Conservation (phyloP, 2,797 vertebrate genomes). For the Cuculus canorus region DNA sequence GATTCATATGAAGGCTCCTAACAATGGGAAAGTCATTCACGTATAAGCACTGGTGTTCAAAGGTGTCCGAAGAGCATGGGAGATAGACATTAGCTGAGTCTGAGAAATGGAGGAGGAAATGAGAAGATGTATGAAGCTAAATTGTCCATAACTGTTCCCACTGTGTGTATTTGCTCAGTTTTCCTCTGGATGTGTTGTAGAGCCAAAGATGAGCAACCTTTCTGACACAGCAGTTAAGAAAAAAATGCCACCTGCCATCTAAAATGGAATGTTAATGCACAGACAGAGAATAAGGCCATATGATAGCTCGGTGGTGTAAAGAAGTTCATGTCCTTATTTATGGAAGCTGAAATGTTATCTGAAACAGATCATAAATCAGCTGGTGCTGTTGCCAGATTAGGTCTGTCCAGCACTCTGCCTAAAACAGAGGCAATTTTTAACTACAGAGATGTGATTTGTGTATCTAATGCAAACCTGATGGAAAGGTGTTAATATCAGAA, state of each 20-base stretch:
- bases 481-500: background rate
- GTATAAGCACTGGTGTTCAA: background rate
- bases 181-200: background rate
- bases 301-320: background rate
- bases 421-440: background rate
- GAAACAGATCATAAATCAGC: background rate
- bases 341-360: background rate
- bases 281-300: background rate
- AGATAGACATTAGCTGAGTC: background rate
- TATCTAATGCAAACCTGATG: background rate
- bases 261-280: background rate
- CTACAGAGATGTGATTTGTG: background rate
- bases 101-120: background rate
- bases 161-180: background rate
- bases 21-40: background rate
- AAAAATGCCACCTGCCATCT: background rate
- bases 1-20: background rate
- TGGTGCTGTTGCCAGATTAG: background rate
- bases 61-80: background rate
- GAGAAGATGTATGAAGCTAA: background rate
- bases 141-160: background rate
- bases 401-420: background rate
- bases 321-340: conserved; percentile 4
- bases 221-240: background rate
- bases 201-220: background rate